Evolutionary conservation across 2,888 invertebrate species (phyloP), one percentile per base, ranked within the genome.

Genomic region (Coenonympha glycerion): DNA sequence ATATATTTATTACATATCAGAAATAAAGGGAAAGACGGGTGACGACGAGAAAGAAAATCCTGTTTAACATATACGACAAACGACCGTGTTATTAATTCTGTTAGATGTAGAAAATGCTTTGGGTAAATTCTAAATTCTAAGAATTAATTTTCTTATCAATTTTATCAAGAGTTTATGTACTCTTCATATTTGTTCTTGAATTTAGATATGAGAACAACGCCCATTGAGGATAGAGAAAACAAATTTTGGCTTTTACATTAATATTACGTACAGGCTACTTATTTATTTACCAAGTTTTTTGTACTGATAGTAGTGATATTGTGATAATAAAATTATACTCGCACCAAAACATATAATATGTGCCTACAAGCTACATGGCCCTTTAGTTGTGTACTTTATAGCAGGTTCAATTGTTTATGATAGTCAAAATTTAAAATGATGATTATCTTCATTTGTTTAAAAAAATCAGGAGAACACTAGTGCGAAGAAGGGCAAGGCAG

Each of bases 181-280:
- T n/a, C n/a, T 33, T 22, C 44, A 39, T 36, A 49, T 53, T 45
- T 40, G 16, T 22, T 45, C 31, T 37, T 18, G 28, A 36, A 13
- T 40, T 39, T 47, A 31, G 41, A 33, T 31, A 45, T 31, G 21
- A 30, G 6, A 21, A 30, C 41, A 50, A 53, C 50, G 37, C 50
- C 50, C 47, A 45, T 37, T 22, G 18, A 22, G 24, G 33, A 33
- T 39, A 22, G 31, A 37, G 30, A 40, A 28, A 15, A 18, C 13
- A 41, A 40, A 33, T 15, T 39, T 28, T 30, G 19, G 30, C 18
- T 30, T 11, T 19, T 11, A 36, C 6, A 19, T n/a, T n/a, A 36
- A 21, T 19, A 19, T 36, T 21, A 39, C 22, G 5, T 24, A 16
- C 3, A 15, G 9, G n/a, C 16, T 15, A 8, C 9, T n/a, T 13